Percentiles rank a stretch among this genome's conserved stretches.
Conservation (phyloP, 2,888 invertebrate genomes). For the Scaptomyza cyrtandrae region DNA sequence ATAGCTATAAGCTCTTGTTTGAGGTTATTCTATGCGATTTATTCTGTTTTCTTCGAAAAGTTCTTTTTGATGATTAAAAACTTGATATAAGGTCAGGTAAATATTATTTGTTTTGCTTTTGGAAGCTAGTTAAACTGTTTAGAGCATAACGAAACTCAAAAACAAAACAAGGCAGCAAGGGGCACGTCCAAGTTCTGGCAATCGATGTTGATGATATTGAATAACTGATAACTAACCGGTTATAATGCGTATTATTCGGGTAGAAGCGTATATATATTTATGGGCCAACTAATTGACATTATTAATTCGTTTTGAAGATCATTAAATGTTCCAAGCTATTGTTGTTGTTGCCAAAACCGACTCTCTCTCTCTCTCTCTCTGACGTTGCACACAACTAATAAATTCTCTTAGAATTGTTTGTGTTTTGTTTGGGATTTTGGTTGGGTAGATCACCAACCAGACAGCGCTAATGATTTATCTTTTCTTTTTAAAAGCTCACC, state of each 20-base stretch:
- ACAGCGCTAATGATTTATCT: conserved; percentile 16
- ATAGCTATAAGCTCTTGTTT: neutral
- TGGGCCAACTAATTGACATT: conserved; percentile 40
- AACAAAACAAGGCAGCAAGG: conserved; percentile 8
- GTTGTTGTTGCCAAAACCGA: conserved; percentile 2
- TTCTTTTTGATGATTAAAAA: conserved; percentile 8
- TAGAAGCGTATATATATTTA: conserved; percentile 14
- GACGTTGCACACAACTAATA: conserved; percentile 27
- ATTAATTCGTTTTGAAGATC: conserved; percentile 35
- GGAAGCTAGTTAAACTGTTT: neutral
- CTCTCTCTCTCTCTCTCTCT: too few relatives aligned
- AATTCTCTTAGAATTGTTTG: conserved; percentile 28
- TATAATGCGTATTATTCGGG: neutral
- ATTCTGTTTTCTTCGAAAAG: neutral
- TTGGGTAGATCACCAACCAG: conserved; percentile 6
- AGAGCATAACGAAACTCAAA: neutral
- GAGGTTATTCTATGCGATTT: neutral
- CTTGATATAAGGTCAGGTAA: conserved; percentile 10
- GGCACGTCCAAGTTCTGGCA: conserved; percentile 6
- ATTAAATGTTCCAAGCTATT: conserved; percentile 13
- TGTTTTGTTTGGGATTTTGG: conserved; percentile 11
- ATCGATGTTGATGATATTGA: neutral
- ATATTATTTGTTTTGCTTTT: conserved; percentile 11
- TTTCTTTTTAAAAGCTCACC: neutral
- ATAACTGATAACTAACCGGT: conserved; percentile 35